Evolutionary conservation across 2,797 vertebrate genomes (phyloP).

Genomic region (Microtus californicus): DNA sequence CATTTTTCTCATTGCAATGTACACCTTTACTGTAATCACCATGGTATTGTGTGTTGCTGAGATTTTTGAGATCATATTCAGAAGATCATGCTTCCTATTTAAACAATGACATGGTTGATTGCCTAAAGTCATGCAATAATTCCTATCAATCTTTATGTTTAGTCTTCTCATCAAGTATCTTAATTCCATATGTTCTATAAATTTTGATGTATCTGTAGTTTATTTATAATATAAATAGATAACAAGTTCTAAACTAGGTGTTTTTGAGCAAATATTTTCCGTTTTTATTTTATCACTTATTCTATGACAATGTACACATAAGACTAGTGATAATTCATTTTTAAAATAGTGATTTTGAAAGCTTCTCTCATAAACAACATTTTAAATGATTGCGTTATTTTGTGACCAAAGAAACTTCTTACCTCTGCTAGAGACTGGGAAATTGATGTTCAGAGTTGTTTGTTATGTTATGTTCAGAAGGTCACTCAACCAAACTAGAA

Average conservation of each 20-base stretch:
- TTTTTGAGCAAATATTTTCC: slow-evolving; percentile 54
- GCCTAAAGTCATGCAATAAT: not conserved
- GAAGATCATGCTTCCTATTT: slow-evolving; percentile 90
- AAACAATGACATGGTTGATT: slow-evolving; percentile 84
- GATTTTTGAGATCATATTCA: slow-evolving; percentile 93
- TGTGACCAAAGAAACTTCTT: slow-evolving; percentile 40
- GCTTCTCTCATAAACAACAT: not conserved
- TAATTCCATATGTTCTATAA: slow-evolving; percentile 67
- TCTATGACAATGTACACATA: slow-evolving; percentile 2
- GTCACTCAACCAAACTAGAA: not conserved
- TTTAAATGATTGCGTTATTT: not conserved
- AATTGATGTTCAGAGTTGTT: not conserved
- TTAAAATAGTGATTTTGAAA: slow-evolving; percentile 11
- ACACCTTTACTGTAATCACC: slow-evolving; percentile 94
- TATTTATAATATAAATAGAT: slow-evolving; percentile 37
- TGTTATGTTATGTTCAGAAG: not conserved
- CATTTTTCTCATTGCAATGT: slow-evolving; percentile 95
- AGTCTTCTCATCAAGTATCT: slow-evolving; percentile 73
- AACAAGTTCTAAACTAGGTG: slow-evolving; percentile 38
- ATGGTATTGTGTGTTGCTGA: slow-evolving; percentile 91
- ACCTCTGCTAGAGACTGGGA: slow-evolving; percentile 8
- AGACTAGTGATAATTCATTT: slow-evolving; percentile 43
- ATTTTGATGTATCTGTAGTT: not conserved
- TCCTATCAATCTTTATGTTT: slow-evolving; percentile 38
- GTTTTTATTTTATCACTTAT: slow-evolving; percentile 46